Base-by-base conservation (phyloP, 2,797 vertebrate species). In the Syndactyla subalaris region DNA sequence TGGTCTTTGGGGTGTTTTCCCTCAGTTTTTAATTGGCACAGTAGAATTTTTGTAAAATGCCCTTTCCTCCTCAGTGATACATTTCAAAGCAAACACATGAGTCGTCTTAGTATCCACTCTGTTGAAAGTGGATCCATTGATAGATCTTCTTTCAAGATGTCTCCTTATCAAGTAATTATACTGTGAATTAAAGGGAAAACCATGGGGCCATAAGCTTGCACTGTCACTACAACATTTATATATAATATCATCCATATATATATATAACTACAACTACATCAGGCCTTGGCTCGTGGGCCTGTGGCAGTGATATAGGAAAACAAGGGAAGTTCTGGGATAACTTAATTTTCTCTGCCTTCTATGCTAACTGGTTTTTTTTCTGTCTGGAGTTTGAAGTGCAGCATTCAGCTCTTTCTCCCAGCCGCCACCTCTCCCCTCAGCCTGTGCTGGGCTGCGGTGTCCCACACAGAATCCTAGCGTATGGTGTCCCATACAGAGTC, bases 311-410 rank as follows among this genome's bases (percentile, higher is more conserved):
- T 5, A 32, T 63, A 34, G 7, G 7, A 24, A 54, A 66, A n/a
- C 8, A 9, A 20, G 54, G 51, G 24, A 23, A 62, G 18, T 9
- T 2, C 61, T 63, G 85, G 34, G 30, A 21, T 74, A 12, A 12
- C 2, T 54, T n/a, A 20, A 1, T 39, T 72, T 27, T 80, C 9
- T 21, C 57, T 65, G 54, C 63, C 18, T 43, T 41, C 51, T 63
- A 0, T 24, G 49, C 62, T 82, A 5, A 20, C 23, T 54, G 71
- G 5, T 45, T 0, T 0, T 6, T 62, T 48, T 24, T 6, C 43
- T 48, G 18, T 22, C 38, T 68, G 74, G 4, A 10, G 24, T 22
- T 17, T 24, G 41, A n/a, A 24, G 39, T 18, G 66, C 77, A 83
- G 32, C 26, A 5, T 21, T 52, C 76, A 17, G 73, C 3, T 3